These are phyloP conservation scores for Drosophila sordidapex DNA, from an alignment of 2,888 invertebrate genomes.

Conservation along the genomic window DNA sequence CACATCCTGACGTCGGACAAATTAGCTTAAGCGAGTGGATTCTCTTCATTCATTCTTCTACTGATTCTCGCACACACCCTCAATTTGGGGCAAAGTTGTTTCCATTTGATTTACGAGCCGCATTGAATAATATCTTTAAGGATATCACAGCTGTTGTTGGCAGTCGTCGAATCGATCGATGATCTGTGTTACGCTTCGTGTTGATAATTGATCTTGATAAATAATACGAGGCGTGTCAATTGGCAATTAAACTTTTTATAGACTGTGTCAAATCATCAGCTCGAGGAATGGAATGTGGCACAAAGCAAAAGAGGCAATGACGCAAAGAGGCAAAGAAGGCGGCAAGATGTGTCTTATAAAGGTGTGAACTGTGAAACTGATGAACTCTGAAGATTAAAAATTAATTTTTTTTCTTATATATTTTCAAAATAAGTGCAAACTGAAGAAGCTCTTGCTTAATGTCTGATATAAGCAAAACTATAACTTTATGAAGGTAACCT, in stretches of 20 bases:
- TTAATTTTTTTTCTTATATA: background rate
- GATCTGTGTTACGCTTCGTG: slow-evolving; percentile 15
- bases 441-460: background rate
- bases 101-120: slow-evolving; percentile 36
- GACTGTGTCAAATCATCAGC: slow-evolving; percentile 30
- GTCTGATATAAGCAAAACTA: background rate
- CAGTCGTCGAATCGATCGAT: background rate
- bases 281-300: background rate
- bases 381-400: background rate
- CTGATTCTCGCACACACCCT: slow-evolving; percentile 31
- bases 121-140: slow-evolving; percentile 13
- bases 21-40: slow-evolving; percentile 67
- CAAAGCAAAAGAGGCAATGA: background rate
- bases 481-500: background rate
- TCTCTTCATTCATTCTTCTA: slow-evolving; percentile 26
- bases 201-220: slow-evolving; percentile 25
- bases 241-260: slow-evolving; percentile 38
- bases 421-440: background rate
- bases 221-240: slow-evolving; percentile 24
- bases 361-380: background rate
- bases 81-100: slow-evolving; percentile 20
- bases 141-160: slow-evolving; percentile 43
- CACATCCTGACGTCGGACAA: slow-evolving; percentile 59
- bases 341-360: background rate
- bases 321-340: background rate